A percentile compares a stretch with the other conserved stretches of the same genome.
Conservation (phyloP, 2,888 invertebrate genomes). For the Drosophila imparisetae region DNA sequence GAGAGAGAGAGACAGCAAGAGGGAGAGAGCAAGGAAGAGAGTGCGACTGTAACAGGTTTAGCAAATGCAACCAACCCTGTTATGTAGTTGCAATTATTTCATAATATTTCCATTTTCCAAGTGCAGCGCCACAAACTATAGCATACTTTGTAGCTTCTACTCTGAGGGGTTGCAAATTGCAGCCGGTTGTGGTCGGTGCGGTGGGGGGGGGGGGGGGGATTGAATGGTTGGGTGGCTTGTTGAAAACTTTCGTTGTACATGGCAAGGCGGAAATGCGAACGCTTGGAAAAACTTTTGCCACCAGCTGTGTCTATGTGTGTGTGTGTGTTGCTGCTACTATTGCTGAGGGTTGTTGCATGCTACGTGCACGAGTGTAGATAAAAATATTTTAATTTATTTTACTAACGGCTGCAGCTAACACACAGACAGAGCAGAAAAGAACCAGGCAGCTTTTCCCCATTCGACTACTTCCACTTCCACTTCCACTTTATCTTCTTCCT, state of each 20-base stretch:
- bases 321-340: slow-evolving; percentile 19
- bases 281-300: slow-evolving; percentile 72
- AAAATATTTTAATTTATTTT: slow-evolving; percentile 78
- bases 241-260: slow-evolving; percentile 50
- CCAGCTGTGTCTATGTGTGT: slow-evolving; percentile 57
- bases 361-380: slow-evolving; percentile 78
- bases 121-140: slow-evolving; percentile 57
- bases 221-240: slow-evolving; percentile 9
- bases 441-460: slow-evolving; percentile 6
- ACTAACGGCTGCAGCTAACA: slow-evolving; percentile 70
- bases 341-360: slow-evolving; percentile 66
- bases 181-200: slow-evolving; percentile 10
- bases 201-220: neutral
- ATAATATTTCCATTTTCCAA: slow-evolving; percentile 60
- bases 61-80: slow-evolving; percentile 62
- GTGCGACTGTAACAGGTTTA: slow-evolving; percentile 23
- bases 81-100: slow-evolving; percentile 72
- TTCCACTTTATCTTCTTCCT: neutral
- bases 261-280: slow-evolving; percentile 54
- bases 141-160: slow-evolving; percentile 51
- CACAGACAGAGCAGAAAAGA: slow-evolving; percentile 12
- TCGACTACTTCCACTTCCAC: neutral
- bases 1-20: neutral
- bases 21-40: neutral
- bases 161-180: slow-evolving; percentile 46